A percentile compares a stretch with the other conserved stretches of the same genome.
Evolutionary conservation across 2,888 invertebrate species (phyloP).

Genomic region (Aradus depressus): DNA sequence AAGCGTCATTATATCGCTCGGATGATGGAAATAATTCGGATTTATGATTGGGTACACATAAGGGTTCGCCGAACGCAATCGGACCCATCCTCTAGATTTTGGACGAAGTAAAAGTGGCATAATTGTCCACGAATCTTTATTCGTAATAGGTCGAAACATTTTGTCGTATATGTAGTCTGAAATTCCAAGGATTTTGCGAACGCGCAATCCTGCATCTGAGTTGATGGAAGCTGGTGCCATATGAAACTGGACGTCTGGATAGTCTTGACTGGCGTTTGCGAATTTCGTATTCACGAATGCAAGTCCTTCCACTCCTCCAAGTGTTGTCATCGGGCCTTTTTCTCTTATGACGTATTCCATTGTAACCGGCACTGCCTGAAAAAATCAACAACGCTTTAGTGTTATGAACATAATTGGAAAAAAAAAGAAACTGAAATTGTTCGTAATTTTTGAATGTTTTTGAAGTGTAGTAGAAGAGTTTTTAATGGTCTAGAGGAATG

Average conservation of each 20-base stretch:
- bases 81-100: constrained; percentile 60
- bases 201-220: constrained; percentile 64
- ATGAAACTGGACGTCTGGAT: constrained; percentile 85
- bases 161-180: constrained; percentile 69
- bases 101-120: constrained; percentile 75
- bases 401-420: neutral
- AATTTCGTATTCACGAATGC: constrained; percentile 78
- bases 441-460: neutral
- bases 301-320: constrained; percentile 78
- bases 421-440: neutral
- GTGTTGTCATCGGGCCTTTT: constrained; percentile 72
- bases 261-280: constrained; percentile 62
- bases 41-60: constrained; percentile 78
- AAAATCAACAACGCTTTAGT: neutral
- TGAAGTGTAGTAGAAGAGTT: neutral
- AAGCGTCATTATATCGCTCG: constrained; percentile 62
- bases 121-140: constrained; percentile 69
- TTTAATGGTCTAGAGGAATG: neutral
- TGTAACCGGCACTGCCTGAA: constrained; percentile 61
- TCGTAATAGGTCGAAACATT: constrained; percentile 68
- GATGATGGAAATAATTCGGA: constrained; percentile 82
- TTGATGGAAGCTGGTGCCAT: constrained; percentile 84
- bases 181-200: constrained; percentile 63
- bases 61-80: constrained; percentile 68
- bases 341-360: constrained; percentile 69